Percentiles rank a stretch among this genome's conserved stretches.
phyloP scores from a whole-genome alignment of 1,140 invertebrate genomes.

The Protaetia brevitarsis region DNA sequence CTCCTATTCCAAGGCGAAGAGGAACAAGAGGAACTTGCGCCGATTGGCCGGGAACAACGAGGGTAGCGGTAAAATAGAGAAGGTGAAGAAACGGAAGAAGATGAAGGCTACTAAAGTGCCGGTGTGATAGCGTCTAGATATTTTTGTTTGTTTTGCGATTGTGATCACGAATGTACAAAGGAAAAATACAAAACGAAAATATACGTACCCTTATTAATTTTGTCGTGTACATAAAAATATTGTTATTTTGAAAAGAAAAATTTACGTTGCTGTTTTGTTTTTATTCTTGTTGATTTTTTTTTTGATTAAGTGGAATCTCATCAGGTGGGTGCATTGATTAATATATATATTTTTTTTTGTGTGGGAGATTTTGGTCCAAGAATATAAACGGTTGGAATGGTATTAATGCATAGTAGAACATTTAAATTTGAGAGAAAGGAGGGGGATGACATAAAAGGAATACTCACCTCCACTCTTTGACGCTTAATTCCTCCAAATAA shows the following conservation, averaged over 20 bases:
- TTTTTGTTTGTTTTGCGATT: slow-evolving; percentile 8
- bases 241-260: background rate
- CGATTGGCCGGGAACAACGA: slow-evolving; percentile 32
- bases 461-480: too few relatives aligned
- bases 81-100: slow-evolving; percentile 41
- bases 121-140: background rate
- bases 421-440: too few relatives aligned
- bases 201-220: too few relatives aligned
- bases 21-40: slow-evolving; percentile 35
- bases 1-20: slow-evolving; percentile 33
- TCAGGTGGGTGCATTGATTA: too few relatives aligned
- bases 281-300: too few relatives aligned
- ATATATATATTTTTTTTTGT: too few relatives aligned
- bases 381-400: too few relatives aligned
- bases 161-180: slow-evolving; percentile 14
- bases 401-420: too few relatives aligned
- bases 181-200: background rate
- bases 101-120: slow-evolving; percentile 18
- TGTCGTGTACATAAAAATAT: background rate
- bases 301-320: too few relatives aligned
- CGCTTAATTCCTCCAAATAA: too few relatives aligned
- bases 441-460: too few relatives aligned
- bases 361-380: too few relatives aligned
- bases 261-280: slow-evolving; percentile 4
- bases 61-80: slow-evolving; percentile 36